These are phyloP conservation scores for Amazona vittata DNA, from an alignment of 2,113 vertebrate genomes.

Conservation along the genomic window DNA sequence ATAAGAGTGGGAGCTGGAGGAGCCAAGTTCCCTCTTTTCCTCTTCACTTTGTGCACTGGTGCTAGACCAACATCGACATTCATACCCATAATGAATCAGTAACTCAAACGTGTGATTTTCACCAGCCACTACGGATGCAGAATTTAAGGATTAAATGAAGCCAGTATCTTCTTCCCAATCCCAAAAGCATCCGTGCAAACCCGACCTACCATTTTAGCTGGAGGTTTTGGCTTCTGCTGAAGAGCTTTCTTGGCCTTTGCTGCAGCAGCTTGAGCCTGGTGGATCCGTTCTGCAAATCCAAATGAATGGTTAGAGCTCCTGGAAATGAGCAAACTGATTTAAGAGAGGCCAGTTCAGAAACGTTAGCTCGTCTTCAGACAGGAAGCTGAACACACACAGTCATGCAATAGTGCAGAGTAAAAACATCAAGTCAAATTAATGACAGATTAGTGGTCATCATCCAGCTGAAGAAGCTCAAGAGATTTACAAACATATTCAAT, in stretches of 20 bases:
- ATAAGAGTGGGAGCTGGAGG: not conserved
- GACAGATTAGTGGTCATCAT: not conserved
- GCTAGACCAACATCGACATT: not conserved
- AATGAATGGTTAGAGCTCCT: not conserved
- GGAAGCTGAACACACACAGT: not conserved
- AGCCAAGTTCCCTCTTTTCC: not conserved
- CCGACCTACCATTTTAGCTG: constrained; percentile 86
- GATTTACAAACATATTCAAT: not conserved
- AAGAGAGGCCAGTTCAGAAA: not conserved
- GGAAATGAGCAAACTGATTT: constrained; percentile 61
- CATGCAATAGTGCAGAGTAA: not conserved
- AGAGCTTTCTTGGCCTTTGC: constrained; percentile 96
- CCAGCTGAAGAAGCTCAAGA: not conserved
- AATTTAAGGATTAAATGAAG: not conserved
- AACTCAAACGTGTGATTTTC: not conserved
- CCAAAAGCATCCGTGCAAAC: not conserved
- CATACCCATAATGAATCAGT: not conserved
- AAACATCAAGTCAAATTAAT: not conserved
- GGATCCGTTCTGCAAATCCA: constrained; percentile 87
- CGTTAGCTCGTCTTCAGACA: not conserved
- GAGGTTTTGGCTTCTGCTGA: constrained; percentile 95
- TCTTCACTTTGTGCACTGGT: not conserved
- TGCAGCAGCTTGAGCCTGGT: constrained; percentile 96
- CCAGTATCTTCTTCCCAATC: not conserved
- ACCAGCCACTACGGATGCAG: not conserved